These are phyloP conservation scores for Andricus quercusramuli DNA, from an alignment of 2,888 invertebrate species.

Conservation along the genomic window DNA sequence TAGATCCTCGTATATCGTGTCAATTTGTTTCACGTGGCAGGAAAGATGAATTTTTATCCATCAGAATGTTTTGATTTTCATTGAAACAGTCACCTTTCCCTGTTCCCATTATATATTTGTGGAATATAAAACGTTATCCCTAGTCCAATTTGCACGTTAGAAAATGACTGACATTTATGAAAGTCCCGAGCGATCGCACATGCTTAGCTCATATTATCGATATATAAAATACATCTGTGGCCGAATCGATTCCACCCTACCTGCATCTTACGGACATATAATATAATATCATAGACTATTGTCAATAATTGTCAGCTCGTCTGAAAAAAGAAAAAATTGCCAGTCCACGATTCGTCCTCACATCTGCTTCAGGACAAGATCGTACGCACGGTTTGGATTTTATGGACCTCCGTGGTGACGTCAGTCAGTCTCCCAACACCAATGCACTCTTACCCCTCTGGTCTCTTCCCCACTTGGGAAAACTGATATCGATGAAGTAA, in stretches of 20 bases:
- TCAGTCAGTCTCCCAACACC: too few relatives aligned
- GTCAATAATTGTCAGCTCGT: slow-evolving; percentile 22
- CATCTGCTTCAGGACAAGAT: too few relatives aligned
- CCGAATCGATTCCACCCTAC: slow-evolving; percentile 6
- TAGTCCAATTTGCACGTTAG: slow-evolving; percentile 39
- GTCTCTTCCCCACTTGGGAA: too few relatives aligned
- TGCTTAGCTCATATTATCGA: neutral
- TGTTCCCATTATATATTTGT: slow-evolving; percentile 24
- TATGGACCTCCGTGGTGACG: too few relatives aligned
- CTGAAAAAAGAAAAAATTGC: neutral
- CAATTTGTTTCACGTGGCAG: slow-evolving; percentile 39
- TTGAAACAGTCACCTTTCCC: slow-evolving; percentile 9
- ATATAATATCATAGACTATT: slow-evolving; percentile 2
- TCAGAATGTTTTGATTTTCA: slow-evolving; percentile 17
- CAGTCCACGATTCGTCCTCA: too few relatives aligned
- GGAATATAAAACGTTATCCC: slow-evolving; percentile 18
- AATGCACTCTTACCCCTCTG: too few relatives aligned
- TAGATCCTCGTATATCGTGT: slow-evolving; percentile 52
- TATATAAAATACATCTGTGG: neutral
- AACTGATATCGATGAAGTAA: too few relatives aligned
- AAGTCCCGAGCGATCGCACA: neutral
- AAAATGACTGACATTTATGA: slow-evolving; percentile 47
- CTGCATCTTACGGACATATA: slow-evolving; percentile 24
- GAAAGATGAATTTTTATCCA: slow-evolving; percentile 12
- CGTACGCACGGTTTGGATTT: too few relatives aligned